Evolutionary conservation across 2,888 invertebrate genomes (phyloP).

Genomic region (Hymenopus coronatus): DNA sequence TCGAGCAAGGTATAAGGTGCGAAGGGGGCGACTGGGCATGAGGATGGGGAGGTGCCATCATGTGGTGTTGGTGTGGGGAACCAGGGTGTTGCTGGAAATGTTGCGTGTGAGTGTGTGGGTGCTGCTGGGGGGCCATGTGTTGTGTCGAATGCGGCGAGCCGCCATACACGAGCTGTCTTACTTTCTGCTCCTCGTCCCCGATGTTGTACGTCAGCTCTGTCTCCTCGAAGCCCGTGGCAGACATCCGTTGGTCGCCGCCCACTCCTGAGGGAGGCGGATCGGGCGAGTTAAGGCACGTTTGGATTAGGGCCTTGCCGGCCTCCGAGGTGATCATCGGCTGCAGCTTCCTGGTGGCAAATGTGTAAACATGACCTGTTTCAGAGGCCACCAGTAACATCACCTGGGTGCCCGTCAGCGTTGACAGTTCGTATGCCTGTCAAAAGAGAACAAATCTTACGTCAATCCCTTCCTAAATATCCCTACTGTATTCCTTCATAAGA

Average conservation of each 20-base stretch:
- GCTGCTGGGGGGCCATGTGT: constrained; percentile 35
- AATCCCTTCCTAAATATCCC: too few relatives aligned
- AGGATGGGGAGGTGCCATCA: constrained; percentile 63
- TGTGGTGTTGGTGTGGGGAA: constrained; percentile 56
- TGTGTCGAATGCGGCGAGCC: constrained; percentile 52
- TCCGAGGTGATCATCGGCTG: constrained; percentile 99
- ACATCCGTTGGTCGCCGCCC: constrained; percentile 92
- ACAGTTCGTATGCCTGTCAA: constrained; percentile 94
- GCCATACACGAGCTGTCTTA: constrained; percentile 92
- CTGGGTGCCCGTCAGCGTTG: constrained; percentile 97
- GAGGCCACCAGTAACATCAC: constrained; percentile 99
- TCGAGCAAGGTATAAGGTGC: constrained; percentile 58
- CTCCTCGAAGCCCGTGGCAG: constrained; percentile 97
- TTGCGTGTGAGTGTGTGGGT: constrained; percentile 44
- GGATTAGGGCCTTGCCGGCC: constrained; percentile 95
- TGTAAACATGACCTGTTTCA: constrained; percentile 99
- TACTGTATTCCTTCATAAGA: too few relatives aligned
- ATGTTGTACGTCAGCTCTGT: constrained; percentile 96
- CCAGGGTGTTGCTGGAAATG: constrained; percentile 47
- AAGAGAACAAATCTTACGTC: background rate
- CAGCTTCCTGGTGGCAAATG: constrained; percentile 96
- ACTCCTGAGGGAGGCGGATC: constrained; percentile 64
- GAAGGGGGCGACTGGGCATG: constrained; percentile 53
- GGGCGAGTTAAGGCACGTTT: constrained; percentile 97
- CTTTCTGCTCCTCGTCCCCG: constrained; percentile 93